Evolutionary conservation across 2,797 vertebrate genomes (phyloP).

Genomic region (Sciurus carolinensis): DNA sequence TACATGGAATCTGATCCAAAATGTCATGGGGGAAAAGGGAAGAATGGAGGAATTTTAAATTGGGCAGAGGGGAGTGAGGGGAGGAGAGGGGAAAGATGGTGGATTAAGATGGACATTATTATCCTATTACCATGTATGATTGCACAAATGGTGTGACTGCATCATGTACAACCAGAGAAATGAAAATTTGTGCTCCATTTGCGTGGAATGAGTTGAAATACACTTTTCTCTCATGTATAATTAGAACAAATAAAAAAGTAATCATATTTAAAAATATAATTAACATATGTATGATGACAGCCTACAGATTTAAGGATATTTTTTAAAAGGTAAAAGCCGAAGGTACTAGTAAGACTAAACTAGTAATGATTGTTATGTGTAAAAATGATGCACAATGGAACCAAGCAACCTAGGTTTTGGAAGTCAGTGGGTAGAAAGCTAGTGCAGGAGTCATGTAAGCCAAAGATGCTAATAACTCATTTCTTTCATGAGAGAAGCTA

Average conservation of each 20-base stretch:
- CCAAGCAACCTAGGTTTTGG: neutral
- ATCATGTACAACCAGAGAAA: too few relatives aligned
- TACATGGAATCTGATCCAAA: too few relatives aligned
- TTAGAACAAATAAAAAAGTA: neutral
- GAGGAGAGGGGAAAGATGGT: too few relatives aligned
- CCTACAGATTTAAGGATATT: neutral
- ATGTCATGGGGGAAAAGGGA: too few relatives aligned
- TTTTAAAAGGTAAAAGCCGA: constrained; percentile 18
- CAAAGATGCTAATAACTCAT: neutral
- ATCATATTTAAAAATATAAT: neutral
- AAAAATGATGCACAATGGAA: neutral
- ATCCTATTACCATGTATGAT: too few relatives aligned
- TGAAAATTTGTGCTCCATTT: too few relatives aligned
- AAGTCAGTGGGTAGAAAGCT: neutral
- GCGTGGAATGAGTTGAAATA: too few relatives aligned
- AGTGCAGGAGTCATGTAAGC: neutral
- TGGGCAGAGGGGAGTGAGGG: too few relatives aligned
- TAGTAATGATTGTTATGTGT: neutral
- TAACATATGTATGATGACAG: neutral
- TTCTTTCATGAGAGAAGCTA: neutral
- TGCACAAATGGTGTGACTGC: too few relatives aligned
- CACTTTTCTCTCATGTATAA: too few relatives aligned
- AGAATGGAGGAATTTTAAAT: too few relatives aligned
- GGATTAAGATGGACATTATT: too few relatives aligned
- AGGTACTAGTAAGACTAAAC: neutral